Base-by-base conservation (phyloP, 2,797 vertebrate species). In the Scarus forsteni region DNA sequence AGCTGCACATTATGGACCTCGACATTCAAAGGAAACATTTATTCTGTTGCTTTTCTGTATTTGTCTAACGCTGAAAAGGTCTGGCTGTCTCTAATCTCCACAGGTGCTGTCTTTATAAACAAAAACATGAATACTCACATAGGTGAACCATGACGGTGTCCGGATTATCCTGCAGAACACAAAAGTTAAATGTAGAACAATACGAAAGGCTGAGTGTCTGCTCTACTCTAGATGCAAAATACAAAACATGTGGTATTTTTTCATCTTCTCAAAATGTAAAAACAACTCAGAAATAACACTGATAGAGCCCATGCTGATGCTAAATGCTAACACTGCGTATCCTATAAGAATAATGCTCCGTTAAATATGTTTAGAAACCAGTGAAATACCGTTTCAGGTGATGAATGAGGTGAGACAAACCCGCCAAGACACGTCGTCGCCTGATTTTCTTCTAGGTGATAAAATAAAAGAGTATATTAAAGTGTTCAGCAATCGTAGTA, bases 81-180 rank as follows among this genome's bases (percentile, higher is more conserved):
- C 4, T 27, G 27, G 27, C 27, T 2, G 27, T 4, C 27, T 27
- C 27, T 27, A 27, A 27, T 27, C 27, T 27, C 27, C 27, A 27
- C 2, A 27, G 27, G 2, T 2, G 2, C 27, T 27, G 27, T 27
- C 27, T 27, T 27, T 27, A 45, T 14, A 14, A 45, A 6, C 3
- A 45, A 7, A 34, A 18, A 10, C 12, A 5, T 1, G 27, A 13
- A 27, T 88, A 94, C 94, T 94, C 85, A 95, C 95, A 91, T 58
- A 95, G 78, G 83, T 94, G 93, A 35, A 95, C 95, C 95, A 95
- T 95, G 63, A 12, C 87, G 80, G 19, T 38, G 5, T 12, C 18
- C 57, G 34, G 62, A 58, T 45, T 48, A 42, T 40, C 79, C 92
- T 93, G 80, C 36, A 86, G 88, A 43, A 80, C 5, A 66, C 10